A percentile compares a stretch with the other conserved stretches of the same genome.
Conservation (phyloP, 1,140 invertebrate species). For the Lepidurus apus region DNA sequence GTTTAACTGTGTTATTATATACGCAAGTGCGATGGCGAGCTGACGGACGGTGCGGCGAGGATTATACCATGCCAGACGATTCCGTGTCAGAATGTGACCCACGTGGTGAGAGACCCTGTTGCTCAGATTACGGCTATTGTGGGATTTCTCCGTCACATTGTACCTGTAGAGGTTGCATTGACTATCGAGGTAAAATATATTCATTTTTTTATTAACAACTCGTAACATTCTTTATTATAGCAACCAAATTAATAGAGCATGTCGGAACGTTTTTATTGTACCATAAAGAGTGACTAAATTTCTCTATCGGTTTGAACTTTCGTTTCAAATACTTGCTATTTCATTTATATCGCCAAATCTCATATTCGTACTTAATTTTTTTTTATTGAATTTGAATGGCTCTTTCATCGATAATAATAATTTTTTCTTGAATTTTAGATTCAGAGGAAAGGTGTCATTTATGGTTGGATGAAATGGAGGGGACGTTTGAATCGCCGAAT, state of each 20-base stretch:
- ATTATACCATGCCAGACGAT: slow-evolving; percentile 16
- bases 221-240: not conserved
- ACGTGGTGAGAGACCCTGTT: slow-evolving; percentile 29
- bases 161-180: slow-evolving; percentile 30
- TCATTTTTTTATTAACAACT: not conserved
- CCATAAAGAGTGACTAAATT: not conserved
- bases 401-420: not conserved
- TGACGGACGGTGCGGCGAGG: slow-evolving; percentile 32
- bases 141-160: slow-evolving; percentile 33
- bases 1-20: slow-evolving; percentile 8
- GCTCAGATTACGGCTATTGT: slow-evolving; percentile 33
- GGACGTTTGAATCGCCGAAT: slow-evolving; percentile 41
- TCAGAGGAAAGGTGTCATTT: slow-evolving; percentile 39
- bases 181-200: slow-evolving; percentile 25
- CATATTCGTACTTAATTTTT: not conserved
- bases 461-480: slow-evolving; percentile 38
- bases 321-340: not conserved
- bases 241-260: not conserved
- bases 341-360: not conserved
- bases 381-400: too few species aligned
- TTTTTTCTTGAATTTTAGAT: slow-evolving; percentile 27
- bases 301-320: too few species aligned
- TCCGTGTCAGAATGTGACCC: slow-evolving; percentile 32
- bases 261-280: slow-evolving; percentile 6
- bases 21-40: slow-evolving; percentile 29